These are phyloP conservation scores for Tyto alba DNA, from an alignment of 2,113 vertebrate genomes.

Conservation along the genomic window DNA sequence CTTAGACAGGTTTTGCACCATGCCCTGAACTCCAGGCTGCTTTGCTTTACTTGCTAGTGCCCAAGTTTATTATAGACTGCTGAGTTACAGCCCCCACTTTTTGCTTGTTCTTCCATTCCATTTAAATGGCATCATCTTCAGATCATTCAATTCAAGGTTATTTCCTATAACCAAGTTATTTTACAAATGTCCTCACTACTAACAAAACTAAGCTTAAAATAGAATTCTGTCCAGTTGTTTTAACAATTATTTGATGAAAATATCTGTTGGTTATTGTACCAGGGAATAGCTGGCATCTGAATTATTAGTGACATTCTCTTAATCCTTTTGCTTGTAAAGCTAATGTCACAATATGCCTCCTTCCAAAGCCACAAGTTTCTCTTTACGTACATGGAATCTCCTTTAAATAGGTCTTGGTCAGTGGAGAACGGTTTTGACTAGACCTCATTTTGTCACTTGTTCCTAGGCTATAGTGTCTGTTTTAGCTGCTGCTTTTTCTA, in stretches of 20 bases:
- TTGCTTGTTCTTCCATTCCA: neutral
- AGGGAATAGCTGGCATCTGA: neutral
- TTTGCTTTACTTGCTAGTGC: neutral
- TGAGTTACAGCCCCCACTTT: neutral
- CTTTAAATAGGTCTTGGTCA: neutral
- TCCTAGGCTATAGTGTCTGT: neutral
- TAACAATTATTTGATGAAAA: neutral
- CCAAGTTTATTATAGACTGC: neutral
- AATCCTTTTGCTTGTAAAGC: neutral
- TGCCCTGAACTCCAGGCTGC: neutral
- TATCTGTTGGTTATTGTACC: neutral
- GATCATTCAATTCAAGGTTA: neutral
- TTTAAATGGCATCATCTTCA: constrained; percentile 10
- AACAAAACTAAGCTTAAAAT: neutral
- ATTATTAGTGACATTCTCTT: neutral
- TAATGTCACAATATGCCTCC: neutral
- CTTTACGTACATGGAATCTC: neutral
- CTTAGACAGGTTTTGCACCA: neutral
- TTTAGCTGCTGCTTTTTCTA: neutral
- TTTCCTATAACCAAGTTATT: neutral
- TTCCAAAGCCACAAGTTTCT: neutral
- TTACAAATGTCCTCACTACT: neutral
- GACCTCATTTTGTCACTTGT: neutral
- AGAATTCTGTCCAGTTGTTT: neutral
- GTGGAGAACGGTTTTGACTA: neutral